Percentiles rank a stretch among this genome's conserved stretches.
These are phyloP conservation scores for Mya arenaria DNA, from an alignment of 1,140 invertebrate species.

Conservation along the genomic window DNA sequence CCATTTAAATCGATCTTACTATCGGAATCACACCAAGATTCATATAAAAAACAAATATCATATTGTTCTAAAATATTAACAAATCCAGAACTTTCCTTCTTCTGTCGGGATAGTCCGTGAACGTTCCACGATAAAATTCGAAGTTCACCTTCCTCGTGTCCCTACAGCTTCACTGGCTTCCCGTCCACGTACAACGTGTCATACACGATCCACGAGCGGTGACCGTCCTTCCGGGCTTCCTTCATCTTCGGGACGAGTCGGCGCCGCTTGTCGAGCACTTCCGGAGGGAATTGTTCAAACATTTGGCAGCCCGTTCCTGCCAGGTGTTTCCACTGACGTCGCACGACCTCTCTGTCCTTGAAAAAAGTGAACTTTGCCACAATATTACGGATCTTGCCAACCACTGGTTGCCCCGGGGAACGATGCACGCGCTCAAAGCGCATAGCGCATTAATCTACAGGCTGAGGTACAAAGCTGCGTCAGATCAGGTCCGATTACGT, in stretches of 20 bases:
- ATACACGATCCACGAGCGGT: neutral
- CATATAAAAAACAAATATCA: too few relatives aligned
- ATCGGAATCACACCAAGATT: too few relatives aligned
- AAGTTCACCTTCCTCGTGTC: neutral
- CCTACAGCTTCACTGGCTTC: neutral
- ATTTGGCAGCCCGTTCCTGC: slow-evolving; percentile 10
- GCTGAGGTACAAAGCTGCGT: too few relatives aligned
- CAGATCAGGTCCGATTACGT: too few relatives aligned
- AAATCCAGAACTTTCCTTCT: too few relatives aligned
- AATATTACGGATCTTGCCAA: too few relatives aligned
- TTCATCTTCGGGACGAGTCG: neutral
- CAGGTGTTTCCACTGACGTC: neutral
- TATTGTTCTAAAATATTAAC: too few relatives aligned
- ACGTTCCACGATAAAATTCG: too few relatives aligned
- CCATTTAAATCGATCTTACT: too few relatives aligned
- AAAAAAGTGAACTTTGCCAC: slow-evolving; percentile 14
- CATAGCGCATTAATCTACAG: too few relatives aligned
- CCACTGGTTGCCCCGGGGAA: too few relatives aligned
- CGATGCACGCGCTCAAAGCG: too few relatives aligned
- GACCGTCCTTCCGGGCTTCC: neutral
- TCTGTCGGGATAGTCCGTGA: neutral
- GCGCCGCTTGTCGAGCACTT: neutral
- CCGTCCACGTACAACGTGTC: slow-evolving; percentile 18
- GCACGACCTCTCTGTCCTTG: neutral
- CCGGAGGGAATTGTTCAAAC: slow-evolving; percentile 26